phyloP scores from a whole-genome alignment of 30 jellyfish, hydroid and myxozoan species.

The Turritopsis dohrnii region DNA sequence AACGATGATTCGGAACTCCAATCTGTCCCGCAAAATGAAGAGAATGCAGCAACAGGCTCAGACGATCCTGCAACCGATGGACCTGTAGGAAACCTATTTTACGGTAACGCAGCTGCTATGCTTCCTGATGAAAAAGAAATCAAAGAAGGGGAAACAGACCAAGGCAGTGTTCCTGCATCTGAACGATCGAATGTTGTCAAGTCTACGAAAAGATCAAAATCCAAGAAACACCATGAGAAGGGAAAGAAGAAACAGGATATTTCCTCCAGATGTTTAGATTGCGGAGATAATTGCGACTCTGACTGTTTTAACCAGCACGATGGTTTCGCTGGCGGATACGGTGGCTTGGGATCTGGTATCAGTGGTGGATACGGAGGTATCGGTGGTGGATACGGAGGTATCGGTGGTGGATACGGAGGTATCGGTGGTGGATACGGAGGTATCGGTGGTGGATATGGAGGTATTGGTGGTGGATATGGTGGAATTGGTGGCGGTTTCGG shows the following conservation, averaged over 20 bases:
- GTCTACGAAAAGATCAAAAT: slow-evolving; percentile 7
- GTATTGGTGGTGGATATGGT: slow-evolving; percentile 41
- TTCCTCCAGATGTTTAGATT: slow-evolving; percentile 21
- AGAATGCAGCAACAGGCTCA: not conserved
- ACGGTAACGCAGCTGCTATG: slow-evolving; percentile 8
- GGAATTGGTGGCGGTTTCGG: slow-evolving; percentile 50
- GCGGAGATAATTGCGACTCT: slow-evolving; percentile 7
- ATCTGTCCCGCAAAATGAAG: not conserved
- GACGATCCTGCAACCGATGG: not conserved
- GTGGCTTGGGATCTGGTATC: too few species aligned
- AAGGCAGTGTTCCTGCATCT: not conserved
- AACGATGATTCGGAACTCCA: not conserved
- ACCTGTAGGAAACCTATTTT: not conserved
- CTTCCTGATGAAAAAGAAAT: not conserved
- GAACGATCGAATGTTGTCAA: not conserved
- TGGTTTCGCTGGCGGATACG: slow-evolving; percentile 28
- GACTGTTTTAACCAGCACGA: slow-evolving; percentile 23
- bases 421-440: slow-evolving; percentile 36
- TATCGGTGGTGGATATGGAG: slow-evolving; percentile 47
- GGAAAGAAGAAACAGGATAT: slow-evolving; percentile 56
- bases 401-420: slow-evolving; percentile 31
- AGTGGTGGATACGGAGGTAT: slow-evolving; percentile 15
- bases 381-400: slow-evolving; percentile 27
- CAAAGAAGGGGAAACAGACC: not conserved
- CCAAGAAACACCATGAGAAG: not conserved